Evolutionary conservation across 1,140 invertebrate genomes (phyloP).

Genomic region (Neodiprion pinetum): DNA sequence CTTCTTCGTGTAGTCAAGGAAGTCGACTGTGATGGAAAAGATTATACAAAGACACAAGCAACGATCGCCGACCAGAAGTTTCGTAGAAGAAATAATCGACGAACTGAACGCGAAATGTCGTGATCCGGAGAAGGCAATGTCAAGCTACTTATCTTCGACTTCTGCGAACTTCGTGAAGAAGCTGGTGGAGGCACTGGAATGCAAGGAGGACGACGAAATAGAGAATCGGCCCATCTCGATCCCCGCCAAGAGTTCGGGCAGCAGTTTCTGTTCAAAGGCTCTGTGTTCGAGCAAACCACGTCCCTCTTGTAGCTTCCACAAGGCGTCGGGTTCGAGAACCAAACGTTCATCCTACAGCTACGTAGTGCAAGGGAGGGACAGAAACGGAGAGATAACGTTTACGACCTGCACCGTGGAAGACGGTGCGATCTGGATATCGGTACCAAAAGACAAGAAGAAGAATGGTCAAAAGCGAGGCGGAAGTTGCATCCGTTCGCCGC

Average conservation of each 20-base stretch:
- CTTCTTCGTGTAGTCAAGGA: background rate
- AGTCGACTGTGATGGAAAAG: conserved; percentile 9
- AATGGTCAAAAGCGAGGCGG: too few relatives aligned
- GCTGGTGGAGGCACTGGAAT: conserved; percentile 28
- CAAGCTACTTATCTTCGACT: background rate
- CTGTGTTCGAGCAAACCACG: background rate
- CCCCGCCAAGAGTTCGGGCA: conserved; percentile 25
- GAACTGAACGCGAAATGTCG: conserved; percentile 24
- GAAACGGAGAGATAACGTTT: too few relatives aligned
- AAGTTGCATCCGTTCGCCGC: too few relatives aligned
- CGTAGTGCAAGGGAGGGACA: too few relatives aligned
- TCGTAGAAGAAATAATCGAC: conserved; percentile 26
- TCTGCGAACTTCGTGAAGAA: conserved; percentile 27
- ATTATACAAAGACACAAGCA: conserved; percentile 15
- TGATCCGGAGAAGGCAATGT: background rate
- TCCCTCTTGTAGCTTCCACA: too few relatives aligned
- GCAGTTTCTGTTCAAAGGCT: conserved; percentile 16
- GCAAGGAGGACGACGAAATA: background rate
- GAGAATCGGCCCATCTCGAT: conserved; percentile 6
- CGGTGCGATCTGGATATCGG: too few relatives aligned
- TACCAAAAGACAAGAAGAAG: too few relatives aligned
- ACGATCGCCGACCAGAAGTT: background rate
- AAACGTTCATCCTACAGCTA: too few relatives aligned
- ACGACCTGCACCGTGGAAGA: too few relatives aligned
- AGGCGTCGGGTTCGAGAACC: too few relatives aligned